Conservation (phyloP, 2,113 vertebrate genomes). For the Anthoscopus minutus region DNA sequence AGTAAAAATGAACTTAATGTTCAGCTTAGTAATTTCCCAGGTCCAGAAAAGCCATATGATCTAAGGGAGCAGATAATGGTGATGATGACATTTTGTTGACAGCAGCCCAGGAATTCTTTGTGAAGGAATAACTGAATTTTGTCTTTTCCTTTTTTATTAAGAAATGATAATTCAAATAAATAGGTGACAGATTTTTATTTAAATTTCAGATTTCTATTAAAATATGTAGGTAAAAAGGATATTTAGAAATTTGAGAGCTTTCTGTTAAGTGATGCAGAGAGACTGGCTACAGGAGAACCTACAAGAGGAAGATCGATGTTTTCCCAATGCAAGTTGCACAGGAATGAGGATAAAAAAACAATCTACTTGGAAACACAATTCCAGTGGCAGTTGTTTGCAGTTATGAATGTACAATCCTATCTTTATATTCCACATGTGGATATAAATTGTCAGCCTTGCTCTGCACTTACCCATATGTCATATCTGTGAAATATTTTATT, state of each 20-base stretch:
- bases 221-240: not conserved
- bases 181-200: not conserved
- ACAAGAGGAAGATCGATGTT: not conserved
- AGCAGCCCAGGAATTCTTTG: not conserved
- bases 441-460: conserved; percentile 48
- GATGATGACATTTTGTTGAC: not conserved
- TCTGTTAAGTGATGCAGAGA: not conserved
- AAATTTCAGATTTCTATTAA: not conserved
- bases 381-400: not conserved
- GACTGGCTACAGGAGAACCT: not conserved
- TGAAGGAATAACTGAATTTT: not conserved
- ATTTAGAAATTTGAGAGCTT: not conserved
- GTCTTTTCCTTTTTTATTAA: not conserved
- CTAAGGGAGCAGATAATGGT: not conserved
- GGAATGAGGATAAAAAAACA: conserved; percentile 1
- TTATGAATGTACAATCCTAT: conserved; percentile 32
- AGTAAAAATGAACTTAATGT: not conserved
- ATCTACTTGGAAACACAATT: not conserved
- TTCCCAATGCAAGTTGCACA: not conserved
- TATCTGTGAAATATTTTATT: conserved; percentile 58
- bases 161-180: not conserved
- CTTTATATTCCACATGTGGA: conserved; percentile 44
- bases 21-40: not conserved
- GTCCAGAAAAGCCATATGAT: not conserved
- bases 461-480: conserved; percentile 21